Base-by-base conservation (phyloP, 2,888 invertebrate species). In the Ormyrus rosae region DNA sequence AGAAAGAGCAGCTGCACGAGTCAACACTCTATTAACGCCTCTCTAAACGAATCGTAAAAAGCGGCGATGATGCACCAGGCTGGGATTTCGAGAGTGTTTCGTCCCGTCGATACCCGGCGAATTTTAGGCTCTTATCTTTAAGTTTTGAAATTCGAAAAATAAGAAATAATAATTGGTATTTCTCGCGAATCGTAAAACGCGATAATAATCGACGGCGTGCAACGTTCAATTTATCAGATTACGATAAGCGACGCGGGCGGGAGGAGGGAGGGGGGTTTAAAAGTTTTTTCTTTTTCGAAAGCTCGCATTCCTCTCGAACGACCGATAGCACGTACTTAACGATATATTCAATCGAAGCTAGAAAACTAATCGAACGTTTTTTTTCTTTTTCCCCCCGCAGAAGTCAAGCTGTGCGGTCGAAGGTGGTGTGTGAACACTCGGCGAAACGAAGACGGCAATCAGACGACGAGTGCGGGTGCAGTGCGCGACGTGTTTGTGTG, bases 401-500 rank as follows among this genome's bases (percentile, higher is more conserved):
- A 46, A 19, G 19, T 19, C 19, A 19, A 63, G 11, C 34, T 4
- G 11, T 46, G 34, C 61, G 45, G 4, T 13, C 6, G 60, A n/a
- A 13, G 4, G 7, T 5, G 13, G 5, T 4, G 60, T 13, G 8
- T 60, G 13, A 2, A 19, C 48, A 3, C 46, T 10, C 46, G 48
- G 51, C 63, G 19, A 10, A 10, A 58, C 51, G 45, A 34, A 8
- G 56, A 55, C 10, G 53, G 51, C 19, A 51, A 71, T 34, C 56
- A 56, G 48, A 7, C 48, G 63, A 53, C 68, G 64, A 65, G 56
- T 67, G 65, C 55, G 70, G 64, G 70, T 75, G 70, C 70, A 74
- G 80, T 70, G 70, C 70, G 74, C 74, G 74, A 69, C 67, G 50
- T 34, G 71, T 63, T 19, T 19, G 53, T 76, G 80, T 80, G 72